These are phyloP conservation scores for Ceriagrion tenellum DNA, from an alignment of 2,888 invertebrate genomes.

Conservation along the genomic window DNA sequence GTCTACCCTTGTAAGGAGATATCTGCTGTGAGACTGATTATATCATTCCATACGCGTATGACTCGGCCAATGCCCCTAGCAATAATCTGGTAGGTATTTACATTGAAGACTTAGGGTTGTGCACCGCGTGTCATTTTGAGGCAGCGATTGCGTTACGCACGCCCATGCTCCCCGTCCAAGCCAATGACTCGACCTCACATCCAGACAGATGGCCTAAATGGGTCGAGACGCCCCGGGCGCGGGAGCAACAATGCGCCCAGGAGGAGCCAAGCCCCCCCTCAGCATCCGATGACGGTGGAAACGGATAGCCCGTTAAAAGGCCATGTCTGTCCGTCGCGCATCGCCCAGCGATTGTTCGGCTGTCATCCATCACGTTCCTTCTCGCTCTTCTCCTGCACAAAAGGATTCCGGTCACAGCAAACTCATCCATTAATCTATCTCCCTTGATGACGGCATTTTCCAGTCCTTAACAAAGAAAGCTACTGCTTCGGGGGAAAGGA, in stretches of 20 bases:
- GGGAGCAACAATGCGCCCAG: neutral
- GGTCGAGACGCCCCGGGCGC: neutral
- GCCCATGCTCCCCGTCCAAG: too few species aligned
- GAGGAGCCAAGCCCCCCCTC: neutral
- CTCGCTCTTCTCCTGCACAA: neutral
- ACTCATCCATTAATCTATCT: conserved; percentile 10
- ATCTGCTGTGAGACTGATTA: too few species aligned
- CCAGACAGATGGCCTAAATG: neutral
- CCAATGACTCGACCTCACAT: too few species aligned
- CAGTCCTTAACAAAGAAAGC: neutral
- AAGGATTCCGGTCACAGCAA: neutral
- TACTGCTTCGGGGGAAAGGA: neutral
- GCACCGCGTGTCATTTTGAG: neutral
- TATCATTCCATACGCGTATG: too few species aligned
- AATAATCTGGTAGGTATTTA: too few species aligned
- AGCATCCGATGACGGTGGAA: neutral
- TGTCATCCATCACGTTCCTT: neutral
- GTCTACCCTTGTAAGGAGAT: too few species aligned
- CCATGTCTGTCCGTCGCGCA: neutral
- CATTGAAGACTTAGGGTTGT: neutral
- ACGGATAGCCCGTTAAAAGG: neutral
- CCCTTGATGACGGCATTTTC: neutral
- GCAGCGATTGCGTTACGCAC: too few species aligned
- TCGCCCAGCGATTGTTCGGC: neutral
- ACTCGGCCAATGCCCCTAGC: too few species aligned